These are phyloP conservation scores for Eustalomyia histrio DNA, from an alignment of 2,888 invertebrate species.

Conservation along the genomic window DNA sequence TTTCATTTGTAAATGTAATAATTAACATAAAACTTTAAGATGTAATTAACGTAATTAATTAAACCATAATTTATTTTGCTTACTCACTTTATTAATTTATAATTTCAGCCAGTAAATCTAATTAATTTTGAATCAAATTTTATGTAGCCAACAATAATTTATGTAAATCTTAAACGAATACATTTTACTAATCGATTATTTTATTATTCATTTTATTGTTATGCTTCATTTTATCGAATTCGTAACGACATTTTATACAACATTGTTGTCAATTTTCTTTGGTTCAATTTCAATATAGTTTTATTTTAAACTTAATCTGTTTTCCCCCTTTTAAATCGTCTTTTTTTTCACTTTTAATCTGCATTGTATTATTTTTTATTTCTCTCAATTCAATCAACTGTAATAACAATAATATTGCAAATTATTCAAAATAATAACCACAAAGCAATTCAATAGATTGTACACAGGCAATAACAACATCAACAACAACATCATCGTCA, in stretches of 20 bases:
- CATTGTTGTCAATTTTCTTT: constrained; percentile 45
- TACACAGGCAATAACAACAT: constrained; percentile 42
- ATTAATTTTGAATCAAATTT: neutral
- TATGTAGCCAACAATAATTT: neutral
- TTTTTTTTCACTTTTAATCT: constrained; percentile 44
- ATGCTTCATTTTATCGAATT: neutral
- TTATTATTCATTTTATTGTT: neutral
- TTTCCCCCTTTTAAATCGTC: constrained; percentile 23
- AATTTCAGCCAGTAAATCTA: neutral
- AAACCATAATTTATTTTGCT: constrained; percentile 30
- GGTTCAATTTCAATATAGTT: constrained; percentile 51
- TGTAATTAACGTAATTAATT: constrained; percentile 46
- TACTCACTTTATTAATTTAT: neutral
- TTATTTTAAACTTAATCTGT: constrained; percentile 10
- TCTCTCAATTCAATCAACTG: constrained; percentile 40
- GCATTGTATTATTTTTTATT: constrained; percentile 11
- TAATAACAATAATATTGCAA: constrained; percentile 38
- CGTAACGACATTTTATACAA: constrained; percentile 14
- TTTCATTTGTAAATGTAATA: constrained; percentile 34
- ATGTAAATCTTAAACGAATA: neutral
- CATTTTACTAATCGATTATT: neutral
- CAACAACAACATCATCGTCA: constrained; percentile 28
- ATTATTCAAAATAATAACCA: constrained; percentile 47
- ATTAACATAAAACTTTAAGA: constrained; percentile 41
- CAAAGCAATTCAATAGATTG: constrained; percentile 58